Evolutionary conservation across 2,797 vertebrate species (phyloP).

Genomic region (Argyrosomus regius): DNA sequence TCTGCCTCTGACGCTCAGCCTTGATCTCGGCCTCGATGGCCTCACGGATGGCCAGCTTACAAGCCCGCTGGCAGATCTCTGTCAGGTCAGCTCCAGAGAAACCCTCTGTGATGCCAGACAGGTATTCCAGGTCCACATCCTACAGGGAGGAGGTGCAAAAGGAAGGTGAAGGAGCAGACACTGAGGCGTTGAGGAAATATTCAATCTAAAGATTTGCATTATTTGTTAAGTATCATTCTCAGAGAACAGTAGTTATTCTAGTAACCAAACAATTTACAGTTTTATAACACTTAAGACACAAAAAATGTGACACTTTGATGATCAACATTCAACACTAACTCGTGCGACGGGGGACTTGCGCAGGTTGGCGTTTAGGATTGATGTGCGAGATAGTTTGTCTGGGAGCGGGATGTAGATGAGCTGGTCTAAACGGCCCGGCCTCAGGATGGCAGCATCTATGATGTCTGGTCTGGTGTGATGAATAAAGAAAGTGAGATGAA

Average conservation of each 20-base stretch:
- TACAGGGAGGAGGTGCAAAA: slow-evolving; percentile 39
- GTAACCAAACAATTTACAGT: background rate
- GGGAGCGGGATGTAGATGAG: slow-evolving; percentile 97
- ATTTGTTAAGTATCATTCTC: background rate
- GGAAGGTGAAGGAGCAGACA: background rate
- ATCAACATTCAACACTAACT: slow-evolving; percentile 44
- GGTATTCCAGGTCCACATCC: slow-evolving; percentile 84
- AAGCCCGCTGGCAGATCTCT: slow-evolving; percentile 87
- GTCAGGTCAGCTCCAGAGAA: slow-evolving; percentile 88
- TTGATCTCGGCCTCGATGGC: slow-evolving; percentile 86
- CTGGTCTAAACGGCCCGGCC: slow-evolving; percentile 94
- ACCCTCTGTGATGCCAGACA: slow-evolving; percentile 85
- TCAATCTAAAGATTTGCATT: background rate
- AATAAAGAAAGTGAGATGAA: background rate
- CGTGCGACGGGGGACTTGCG: slow-evolving; percentile 85
- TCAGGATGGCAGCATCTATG: slow-evolving; percentile 95
- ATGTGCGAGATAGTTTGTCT: slow-evolving; percentile 82
- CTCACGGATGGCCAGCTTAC: slow-evolving; percentile 87
- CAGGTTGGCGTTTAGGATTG: slow-evolving; percentile 94
- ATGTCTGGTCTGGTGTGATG: slow-evolving; percentile 89
- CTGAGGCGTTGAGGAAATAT: background rate
- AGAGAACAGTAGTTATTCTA: background rate
- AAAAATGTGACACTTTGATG: no score
- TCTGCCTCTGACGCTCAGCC: slow-evolving; percentile 81
- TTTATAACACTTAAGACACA: background rate